phyloP scores from a whole-genome alignment of 2,113 vertebrate species.

The Caranx melampygus region DNA sequence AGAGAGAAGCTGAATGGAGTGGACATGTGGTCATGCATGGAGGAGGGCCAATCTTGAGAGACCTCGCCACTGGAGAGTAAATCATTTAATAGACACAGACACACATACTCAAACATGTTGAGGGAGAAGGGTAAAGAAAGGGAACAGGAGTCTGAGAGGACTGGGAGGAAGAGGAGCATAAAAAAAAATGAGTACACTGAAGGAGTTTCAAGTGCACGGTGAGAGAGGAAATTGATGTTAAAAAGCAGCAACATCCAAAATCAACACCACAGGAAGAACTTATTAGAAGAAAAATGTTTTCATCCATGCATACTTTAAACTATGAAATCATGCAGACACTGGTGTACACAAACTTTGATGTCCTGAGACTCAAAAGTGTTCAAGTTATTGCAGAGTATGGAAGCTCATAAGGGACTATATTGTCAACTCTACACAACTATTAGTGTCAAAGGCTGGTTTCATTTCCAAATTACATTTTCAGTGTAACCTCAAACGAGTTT shows the following conservation, averaged over 20 bases:
- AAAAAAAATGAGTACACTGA: not conserved
- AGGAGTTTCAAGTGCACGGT: not conserved
- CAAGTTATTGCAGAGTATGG: conserved; percentile 10
- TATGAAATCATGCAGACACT: not conserved
- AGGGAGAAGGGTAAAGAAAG: not conserved
- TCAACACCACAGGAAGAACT: not conserved
- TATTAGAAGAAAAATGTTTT: not conserved
- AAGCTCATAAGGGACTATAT: no score
- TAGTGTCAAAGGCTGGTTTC: no score
- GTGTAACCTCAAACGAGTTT: no score
- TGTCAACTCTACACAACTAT: no score
- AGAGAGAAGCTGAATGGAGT: conserved; percentile 55
- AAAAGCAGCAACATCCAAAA: not conserved
- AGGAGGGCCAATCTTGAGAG: conserved; percentile 64
- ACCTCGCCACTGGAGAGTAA: conserved; percentile 51
- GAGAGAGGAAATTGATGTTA: not conserved
- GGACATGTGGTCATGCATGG: conserved; percentile 78
- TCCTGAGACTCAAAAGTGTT: conserved; percentile 16
- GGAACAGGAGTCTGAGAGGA: not conserved
- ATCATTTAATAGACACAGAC: conserved; percentile 57
- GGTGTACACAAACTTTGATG: not conserved
- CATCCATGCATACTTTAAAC: not conserved
- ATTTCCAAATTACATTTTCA: no score
- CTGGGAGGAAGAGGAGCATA: not conserved
- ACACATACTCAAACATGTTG: conserved; percentile 43